Conservation (phyloP, 2,888 invertebrate genomes). For the Anticlea derivata region DNA sequence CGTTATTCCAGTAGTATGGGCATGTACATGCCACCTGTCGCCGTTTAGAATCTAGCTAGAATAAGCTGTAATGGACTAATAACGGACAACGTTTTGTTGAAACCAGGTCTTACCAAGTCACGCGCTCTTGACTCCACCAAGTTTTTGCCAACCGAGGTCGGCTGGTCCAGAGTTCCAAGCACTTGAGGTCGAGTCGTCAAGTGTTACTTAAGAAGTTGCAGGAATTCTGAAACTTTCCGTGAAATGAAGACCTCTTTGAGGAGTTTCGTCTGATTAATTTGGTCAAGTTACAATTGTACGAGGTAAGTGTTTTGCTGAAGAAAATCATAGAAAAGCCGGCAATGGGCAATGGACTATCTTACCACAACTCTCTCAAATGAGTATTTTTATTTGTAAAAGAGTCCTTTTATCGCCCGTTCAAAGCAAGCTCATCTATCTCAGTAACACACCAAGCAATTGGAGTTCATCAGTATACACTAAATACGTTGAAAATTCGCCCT, state of each 20-base stretch:
- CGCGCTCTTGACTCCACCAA: constrained; percentile 20
- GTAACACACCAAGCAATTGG: too few relatives aligned
- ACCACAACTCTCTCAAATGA: too few relatives aligned
- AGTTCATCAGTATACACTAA: too few relatives aligned
- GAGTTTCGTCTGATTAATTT: constrained; percentile 14
- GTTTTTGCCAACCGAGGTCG: constrained; percentile 23
- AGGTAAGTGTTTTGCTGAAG: too few relatives aligned
- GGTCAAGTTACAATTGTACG: constrained; percentile 1
- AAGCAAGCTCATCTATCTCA: too few relatives aligned
- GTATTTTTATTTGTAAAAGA: too few relatives aligned
- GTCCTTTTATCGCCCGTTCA: too few relatives aligned
- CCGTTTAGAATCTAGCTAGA: too few relatives aligned
- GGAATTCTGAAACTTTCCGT: constrained; percentile 25
- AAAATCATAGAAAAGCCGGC: too few relatives aligned
- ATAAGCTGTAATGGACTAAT: background rate
- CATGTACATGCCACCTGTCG: too few relatives aligned
- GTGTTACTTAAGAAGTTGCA: constrained; percentile 29
- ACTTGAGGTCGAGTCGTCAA: constrained; percentile 30
- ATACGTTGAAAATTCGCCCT: background rate
- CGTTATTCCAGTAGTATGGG: too few relatives aligned
- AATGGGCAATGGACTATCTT: too few relatives aligned
- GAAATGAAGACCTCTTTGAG: constrained; percentile 11
- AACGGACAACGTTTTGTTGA: background rate
- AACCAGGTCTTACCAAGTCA: constrained; percentile 6
- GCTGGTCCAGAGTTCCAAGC: constrained; percentile 29